Conservation (phyloP, 1,140 invertebrate genomes). For the Hycleus cichorii region DNA sequence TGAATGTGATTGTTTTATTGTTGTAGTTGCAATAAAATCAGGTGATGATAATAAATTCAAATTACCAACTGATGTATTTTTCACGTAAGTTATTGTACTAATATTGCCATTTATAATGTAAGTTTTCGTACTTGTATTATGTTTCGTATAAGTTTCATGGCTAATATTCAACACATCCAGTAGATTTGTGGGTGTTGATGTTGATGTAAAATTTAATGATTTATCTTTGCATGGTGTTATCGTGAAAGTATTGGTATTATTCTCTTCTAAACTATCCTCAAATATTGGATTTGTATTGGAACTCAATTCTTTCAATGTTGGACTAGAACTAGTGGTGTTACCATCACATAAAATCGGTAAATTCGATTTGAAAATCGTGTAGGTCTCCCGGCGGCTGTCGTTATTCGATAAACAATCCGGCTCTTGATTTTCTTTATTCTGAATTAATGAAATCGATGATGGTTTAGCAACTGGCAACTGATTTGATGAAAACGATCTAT, state of each 20-base stretch:
- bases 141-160: neutral
- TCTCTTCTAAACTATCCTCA: conserved; percentile 22
- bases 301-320: neutral
- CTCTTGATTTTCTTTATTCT: conserved; percentile 11
- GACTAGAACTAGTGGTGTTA: conserved; percentile 2
- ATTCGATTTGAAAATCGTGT: conserved; percentile 11
- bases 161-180: neutral
- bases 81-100: conserved; percentile 23
- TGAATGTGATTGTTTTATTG: neutral
- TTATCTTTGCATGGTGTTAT: neutral
- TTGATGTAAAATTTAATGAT: neutral
- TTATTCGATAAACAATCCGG: neutral
- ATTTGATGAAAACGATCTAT: neutral
- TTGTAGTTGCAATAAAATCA: conserved; percentile 10
- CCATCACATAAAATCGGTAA: neutral
- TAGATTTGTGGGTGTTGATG: neutral
- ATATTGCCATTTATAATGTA: conserved; percentile 22
- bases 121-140: conserved; percentile 12
- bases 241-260: neutral
- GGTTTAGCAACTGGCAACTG: neutral
- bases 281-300: neutral
- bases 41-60: neutral
- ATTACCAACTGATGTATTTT: conserved; percentile 19
- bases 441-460: neutral
- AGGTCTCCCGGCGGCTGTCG: neutral